These are phyloP conservation scores for Ctena decussata DNA, from an alignment of 2,888 invertebrate species.

Conservation along the genomic window DNA sequence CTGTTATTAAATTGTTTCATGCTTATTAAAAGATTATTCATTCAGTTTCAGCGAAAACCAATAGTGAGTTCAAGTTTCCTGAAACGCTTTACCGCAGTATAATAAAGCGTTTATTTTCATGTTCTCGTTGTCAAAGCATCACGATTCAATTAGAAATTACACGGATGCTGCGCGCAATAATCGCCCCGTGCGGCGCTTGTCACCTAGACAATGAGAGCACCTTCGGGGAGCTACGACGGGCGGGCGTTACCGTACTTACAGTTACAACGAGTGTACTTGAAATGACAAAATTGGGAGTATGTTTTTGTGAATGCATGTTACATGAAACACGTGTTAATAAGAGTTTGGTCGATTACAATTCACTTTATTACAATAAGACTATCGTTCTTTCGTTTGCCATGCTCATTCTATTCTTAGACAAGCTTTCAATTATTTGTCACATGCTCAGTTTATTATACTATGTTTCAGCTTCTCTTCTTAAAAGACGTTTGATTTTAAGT, in stretches of 20 bases:
- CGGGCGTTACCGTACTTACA: neutral
- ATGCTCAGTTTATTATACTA: no score
- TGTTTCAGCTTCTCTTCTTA: no score
- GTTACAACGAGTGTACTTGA: neutral
- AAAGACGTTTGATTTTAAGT: no score
- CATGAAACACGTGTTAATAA: no score
- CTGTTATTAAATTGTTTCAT: constrained; percentile 12
- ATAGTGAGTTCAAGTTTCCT: constrained; percentile 8
- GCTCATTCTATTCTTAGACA: no score
- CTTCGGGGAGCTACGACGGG: neutral
- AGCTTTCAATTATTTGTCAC: no score
- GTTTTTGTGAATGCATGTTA: no score
- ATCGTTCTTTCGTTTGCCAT: no score
- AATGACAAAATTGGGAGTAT: neutral
- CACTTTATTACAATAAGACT: no score
- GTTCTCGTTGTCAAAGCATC: neutral
- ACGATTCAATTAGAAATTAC: constrained; percentile 17
- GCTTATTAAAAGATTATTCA: constrained; percentile 12
- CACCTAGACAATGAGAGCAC: neutral
- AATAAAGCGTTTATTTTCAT: constrained; percentile 14
- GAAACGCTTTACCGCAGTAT: neutral
- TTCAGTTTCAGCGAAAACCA: constrained; percentile 9
- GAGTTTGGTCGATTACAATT: no score
- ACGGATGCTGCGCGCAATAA: constrained; percentile 15
- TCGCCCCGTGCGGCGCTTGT: constrained; percentile 10